A percentile compares a stretch with the other conserved stretches of the same genome.
These are phyloP conservation scores for Ladona fulva DNA, from an alignment of 1,140 invertebrate species.

Conservation along the genomic window DNA sequence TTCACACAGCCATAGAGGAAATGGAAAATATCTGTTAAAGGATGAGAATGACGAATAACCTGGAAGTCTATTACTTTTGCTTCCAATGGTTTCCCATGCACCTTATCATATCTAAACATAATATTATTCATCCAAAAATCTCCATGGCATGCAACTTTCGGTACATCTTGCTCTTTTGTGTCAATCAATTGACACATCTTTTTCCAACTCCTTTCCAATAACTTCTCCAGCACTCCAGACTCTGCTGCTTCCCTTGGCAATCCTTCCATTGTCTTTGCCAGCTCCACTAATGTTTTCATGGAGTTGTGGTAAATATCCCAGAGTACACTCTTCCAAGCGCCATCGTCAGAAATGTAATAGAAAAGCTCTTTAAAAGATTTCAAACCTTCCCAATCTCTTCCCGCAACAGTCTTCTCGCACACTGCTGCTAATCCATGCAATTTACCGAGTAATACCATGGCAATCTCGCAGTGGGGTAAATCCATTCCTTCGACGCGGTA, in stretches of 20 bases:
- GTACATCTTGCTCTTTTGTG: neutral
- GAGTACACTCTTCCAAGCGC: neutral
- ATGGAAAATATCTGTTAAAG: constrained; percentile 23
- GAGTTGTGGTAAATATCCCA: neutral
- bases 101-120: constrained; percentile 23
- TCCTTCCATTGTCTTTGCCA: neutral
- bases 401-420: neutral
- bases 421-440: neutral
- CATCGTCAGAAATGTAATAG: neutral
- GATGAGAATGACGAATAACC: constrained; percentile 17
- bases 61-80: constrained; percentile 21
- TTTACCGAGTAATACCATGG: neutral
- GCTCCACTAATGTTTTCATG: neutral
- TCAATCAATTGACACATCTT: neutral
- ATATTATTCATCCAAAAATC: constrained; percentile 27
- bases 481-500: neutral
- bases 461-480: neutral
- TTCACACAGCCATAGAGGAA: constrained; percentile 17
- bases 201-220: neutral
- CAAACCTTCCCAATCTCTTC: neutral
- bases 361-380: neutral
- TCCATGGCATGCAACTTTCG: constrained; percentile 23
- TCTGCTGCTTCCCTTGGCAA: neutral
- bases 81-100: neutral
- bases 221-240: neutral